Percentiles rank a stretch among this genome's conserved stretches.
These are phyloP conservation scores for Pelagia noctiluca DNA, from an alignment of 30 jellyfish, hydroid and myxozoan genomes.

Conservation along the genomic window DNA sequence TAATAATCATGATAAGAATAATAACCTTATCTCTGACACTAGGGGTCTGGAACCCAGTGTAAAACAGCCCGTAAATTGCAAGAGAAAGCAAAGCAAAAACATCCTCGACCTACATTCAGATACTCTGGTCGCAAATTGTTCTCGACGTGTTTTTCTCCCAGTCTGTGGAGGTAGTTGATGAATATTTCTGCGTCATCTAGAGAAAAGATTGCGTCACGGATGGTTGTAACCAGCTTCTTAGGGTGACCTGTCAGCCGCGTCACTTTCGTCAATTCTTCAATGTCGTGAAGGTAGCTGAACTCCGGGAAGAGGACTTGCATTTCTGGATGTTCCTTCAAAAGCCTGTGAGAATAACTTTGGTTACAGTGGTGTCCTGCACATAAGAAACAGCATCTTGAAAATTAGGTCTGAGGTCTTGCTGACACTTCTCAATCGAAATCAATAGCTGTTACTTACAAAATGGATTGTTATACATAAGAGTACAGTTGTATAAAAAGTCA, in stretches of 20 bases:
- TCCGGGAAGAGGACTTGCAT: constrained; percentile 69
- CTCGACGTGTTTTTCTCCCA: constrained; percentile 78
- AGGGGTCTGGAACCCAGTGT: no score
- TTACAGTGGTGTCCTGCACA: no score
- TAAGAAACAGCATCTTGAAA: no score
- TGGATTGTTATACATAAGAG: no score
- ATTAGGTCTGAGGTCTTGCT: no score
- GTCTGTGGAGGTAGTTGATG: constrained; percentile 46
- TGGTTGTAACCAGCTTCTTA: constrained; percentile 49
- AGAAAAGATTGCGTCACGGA: constrained; percentile 59
- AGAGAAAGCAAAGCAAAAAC: not conserved
- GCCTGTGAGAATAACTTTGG: constrained; percentile 15
- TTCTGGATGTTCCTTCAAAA: constrained; percentile 66
- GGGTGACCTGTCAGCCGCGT: constrained; percentile 76
- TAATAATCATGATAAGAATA: no score
- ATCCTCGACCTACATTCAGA: constrained; percentile 44
- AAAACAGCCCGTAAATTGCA: not conserved
- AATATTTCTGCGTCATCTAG: constrained; percentile 70
- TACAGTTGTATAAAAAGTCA: no score
- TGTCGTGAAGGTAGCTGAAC: constrained; percentile 29
- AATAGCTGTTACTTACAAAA: no score
- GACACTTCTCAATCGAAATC: no score
- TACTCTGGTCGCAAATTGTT: constrained; percentile 75
- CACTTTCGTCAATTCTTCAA: constrained; percentile 43
- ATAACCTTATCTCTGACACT: no score